Evolutionary conservation across 2,797 vertebrate genomes (phyloP), one percentile per base, ranked within the genome.

Genomic region (Chelon labrosus): DNA sequence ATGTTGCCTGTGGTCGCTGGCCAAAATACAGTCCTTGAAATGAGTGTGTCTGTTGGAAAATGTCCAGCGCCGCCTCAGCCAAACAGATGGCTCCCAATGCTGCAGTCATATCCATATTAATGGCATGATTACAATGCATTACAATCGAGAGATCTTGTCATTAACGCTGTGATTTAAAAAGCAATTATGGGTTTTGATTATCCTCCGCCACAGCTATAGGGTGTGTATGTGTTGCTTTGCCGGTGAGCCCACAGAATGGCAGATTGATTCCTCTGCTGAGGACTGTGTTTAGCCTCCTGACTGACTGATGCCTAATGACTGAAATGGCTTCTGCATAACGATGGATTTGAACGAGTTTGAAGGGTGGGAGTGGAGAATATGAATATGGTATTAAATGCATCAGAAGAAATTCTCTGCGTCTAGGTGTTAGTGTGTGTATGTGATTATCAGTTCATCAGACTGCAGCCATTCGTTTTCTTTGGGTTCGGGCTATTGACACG

Each of bases 101-200:
- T 89, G 86, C 76, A 88, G 85, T 88, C 88, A 79, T 87, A 89
- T 93, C 89, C 93, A 93, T 93, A 94, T 93, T 95, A 93, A 94
- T 95, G 89, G 78, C 83, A 41, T 91, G 90, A 93, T 93, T 92
- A 94, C 91, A 92, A 93, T 90, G 80, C 92, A 90, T 88, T 89
- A 88, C 89, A 92, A 92, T 91, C 57, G 22, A 91, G 91, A 92
- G 89, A 93, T 94, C 89, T 91, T 86, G 87, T 94, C 92, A 92
- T 94, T 94, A 93, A 92, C 83, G 75, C 86, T 88, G 91, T 91
- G 91, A 94, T 93, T 92, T 93, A 91, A 93, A 92, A 94, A 93
- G 91, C 93, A 92, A 94, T 95, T 93, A 94, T 88, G 88, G 85
- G 69, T 90, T 91, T 91, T 93, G 88, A 94, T 93, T 93, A 91